These are phyloP conservation scores for Rhinolophus ferrumequinum DNA, from an alignment of 2,113 vertebrate species.

Conservation along the genomic window DNA sequence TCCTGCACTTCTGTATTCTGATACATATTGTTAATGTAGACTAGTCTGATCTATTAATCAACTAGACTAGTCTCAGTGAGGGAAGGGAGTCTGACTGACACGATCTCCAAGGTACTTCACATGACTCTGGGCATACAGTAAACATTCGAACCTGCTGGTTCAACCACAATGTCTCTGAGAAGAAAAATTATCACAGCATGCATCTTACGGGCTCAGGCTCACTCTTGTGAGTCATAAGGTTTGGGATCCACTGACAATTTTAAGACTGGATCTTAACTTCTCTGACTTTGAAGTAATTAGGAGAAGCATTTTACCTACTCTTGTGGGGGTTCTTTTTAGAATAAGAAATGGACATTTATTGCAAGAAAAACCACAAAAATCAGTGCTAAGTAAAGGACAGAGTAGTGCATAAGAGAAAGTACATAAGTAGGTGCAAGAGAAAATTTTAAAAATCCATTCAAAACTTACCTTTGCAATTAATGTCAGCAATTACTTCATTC, in stretches of 20 bases:
- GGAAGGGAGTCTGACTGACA: not conserved
- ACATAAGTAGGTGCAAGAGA: not conserved
- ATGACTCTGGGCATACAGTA: not conserved
- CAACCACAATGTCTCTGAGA: not conserved
- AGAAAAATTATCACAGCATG: not conserved
- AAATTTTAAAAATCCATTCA: not conserved
- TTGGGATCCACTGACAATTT: not conserved
- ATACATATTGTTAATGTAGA: not conserved
- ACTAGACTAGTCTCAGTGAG: not conserved
- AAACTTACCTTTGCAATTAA: slow-evolving; percentile 96
- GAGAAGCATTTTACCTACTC: not conserved
- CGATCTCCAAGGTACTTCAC: not conserved
- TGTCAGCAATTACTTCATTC: slow-evolving; percentile 88
- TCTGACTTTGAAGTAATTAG: not conserved
- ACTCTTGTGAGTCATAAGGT: not conserved
- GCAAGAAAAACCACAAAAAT: not conserved
- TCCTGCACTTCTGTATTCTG: not conserved
- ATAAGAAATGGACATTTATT: not conserved
- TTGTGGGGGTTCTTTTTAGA: not conserved
- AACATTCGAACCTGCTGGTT: not conserved
- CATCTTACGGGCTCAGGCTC: not conserved
- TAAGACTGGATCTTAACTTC: not conserved
- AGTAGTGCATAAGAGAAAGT: not conserved
- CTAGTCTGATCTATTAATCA: not conserved
- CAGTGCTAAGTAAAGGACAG: not conserved